phyloP scores from a whole-genome alignment of 2,888 invertebrate genomes.

The Chymomyza fuscimana region DNA sequence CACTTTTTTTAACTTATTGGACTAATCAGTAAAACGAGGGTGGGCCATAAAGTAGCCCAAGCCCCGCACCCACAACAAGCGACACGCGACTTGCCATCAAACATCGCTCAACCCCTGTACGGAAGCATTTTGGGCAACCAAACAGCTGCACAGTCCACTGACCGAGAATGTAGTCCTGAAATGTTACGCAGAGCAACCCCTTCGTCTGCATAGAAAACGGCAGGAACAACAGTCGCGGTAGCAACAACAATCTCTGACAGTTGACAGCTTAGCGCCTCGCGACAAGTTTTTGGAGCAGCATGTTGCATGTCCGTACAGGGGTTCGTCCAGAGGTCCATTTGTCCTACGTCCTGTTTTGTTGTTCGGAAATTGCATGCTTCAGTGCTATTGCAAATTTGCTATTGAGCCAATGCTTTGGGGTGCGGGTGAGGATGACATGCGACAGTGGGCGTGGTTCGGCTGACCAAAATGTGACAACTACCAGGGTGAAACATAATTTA shows the following conservation, averaged over 20 bases:
- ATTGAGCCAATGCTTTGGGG: slow-evolving; percentile 57
- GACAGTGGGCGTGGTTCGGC: not conserved
- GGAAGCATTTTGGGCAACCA: slow-evolving; percentile 43
- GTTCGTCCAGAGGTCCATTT: slow-evolving; percentile 1
- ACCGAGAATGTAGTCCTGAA: slow-evolving; percentile 12
- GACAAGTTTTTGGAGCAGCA: slow-evolving; percentile 32
- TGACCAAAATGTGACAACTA: slow-evolving; percentile 1
- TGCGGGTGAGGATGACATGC: slow-evolving; percentile 20
- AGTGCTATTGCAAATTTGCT: slow-evolving; percentile 70
- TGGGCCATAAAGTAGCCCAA: slow-evolving; percentile 61
- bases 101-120: slow-evolving; percentile 14
- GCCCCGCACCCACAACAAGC: slow-evolving; percentile 13
- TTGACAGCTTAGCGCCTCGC: slow-evolving; percentile 74
- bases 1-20: slow-evolving; percentile 75
- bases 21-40: slow-evolving; percentile 63
- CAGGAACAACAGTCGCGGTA: slow-evolving; percentile 14
- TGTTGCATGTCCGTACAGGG: slow-evolving; percentile 27
- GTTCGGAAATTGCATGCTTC: slow-evolving; percentile 66
- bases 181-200: slow-evolving; percentile 47
- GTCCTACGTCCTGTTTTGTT: slow-evolving; percentile 41
- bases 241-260: slow-evolving; percentile 44
- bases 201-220: slow-evolving; percentile 10
- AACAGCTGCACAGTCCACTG: slow-evolving; percentile 21
- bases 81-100: slow-evolving; percentile 53
- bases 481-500: not conserved